phyloP scores from a whole-genome alignment of 1,140 invertebrate species.

The Ganaspis sp. region DNA sequence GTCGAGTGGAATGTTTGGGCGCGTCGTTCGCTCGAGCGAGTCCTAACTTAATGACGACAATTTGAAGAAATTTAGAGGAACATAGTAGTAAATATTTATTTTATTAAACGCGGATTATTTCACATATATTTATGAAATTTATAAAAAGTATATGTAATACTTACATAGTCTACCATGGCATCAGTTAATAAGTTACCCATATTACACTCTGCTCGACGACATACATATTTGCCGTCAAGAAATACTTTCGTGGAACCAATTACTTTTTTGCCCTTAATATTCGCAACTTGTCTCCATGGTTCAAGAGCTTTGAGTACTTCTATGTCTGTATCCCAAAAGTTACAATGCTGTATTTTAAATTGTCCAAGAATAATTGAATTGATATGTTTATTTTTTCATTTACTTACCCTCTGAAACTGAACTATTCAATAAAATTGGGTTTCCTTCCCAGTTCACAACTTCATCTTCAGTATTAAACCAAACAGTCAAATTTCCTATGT shows the following conservation, averaged over 20 bases:
- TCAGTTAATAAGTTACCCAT: slow-evolving; percentile 86
- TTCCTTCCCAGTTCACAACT: slow-evolving; percentile 82
- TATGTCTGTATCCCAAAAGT: slow-evolving; percentile 66
- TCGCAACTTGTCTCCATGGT: slow-evolving; percentile 80
- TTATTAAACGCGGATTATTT: too few species aligned
- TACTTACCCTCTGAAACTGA: slow-evolving; percentile 79
- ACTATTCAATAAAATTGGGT: slow-evolving; percentile 84
- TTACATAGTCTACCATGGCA: slow-evolving; percentile 79
- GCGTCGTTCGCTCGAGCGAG: too few species aligned
- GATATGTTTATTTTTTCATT: neutral
- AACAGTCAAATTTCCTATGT: slow-evolving; percentile 76
- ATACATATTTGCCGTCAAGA: slow-evolving; percentile 72
- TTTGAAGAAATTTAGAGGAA: too few species aligned
- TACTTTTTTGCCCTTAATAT: slow-evolving; percentile 77
- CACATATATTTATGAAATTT: too few species aligned
- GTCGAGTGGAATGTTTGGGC: too few species aligned
- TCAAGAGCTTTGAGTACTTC: slow-evolving; percentile 76
- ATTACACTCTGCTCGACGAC: slow-evolving; percentile 82
- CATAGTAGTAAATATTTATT: too few species aligned
- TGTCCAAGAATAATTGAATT: neutral
- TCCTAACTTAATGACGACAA: too few species aligned
- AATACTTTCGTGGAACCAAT: slow-evolving; percentile 79
- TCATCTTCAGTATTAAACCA: slow-evolving; percentile 86
- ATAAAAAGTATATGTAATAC: slow-evolving; percentile 43
- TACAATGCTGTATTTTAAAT: neutral